These are phyloP conservation scores for Cyphomyrus plagiostoma DNA, from an alignment of 2,113 vertebrate species.

Conservation along the genomic window DNA sequence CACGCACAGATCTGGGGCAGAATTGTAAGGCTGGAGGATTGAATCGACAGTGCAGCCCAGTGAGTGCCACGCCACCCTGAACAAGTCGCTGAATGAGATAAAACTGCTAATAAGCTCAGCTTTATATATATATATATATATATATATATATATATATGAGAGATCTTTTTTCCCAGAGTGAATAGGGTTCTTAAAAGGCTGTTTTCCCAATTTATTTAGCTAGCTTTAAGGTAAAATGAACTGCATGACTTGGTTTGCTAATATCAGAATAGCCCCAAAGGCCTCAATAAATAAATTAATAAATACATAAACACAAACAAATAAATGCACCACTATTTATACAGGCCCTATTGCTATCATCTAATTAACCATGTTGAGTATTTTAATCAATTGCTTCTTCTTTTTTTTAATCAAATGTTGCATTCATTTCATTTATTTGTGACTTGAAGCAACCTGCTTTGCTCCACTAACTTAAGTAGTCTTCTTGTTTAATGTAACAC, in stretches of 20 bases:
- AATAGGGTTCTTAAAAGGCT: neutral
- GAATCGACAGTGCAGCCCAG: neutral
- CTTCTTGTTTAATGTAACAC: neutral
- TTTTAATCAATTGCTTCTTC: neutral
- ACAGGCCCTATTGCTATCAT: neutral
- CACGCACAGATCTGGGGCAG: neutral
- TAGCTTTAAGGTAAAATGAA: slow-evolving; percentile 1
- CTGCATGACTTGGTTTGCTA: slow-evolving; percentile 4
- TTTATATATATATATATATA: neutral
- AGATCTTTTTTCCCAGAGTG: neutral
- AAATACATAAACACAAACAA: neutral
- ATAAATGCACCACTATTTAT: neutral
- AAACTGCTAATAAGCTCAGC: neutral
- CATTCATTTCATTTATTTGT: neutral
- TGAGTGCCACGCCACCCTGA: neutral
- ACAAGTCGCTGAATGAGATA: neutral
- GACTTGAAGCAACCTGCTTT: neutral
- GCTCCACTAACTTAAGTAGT: neutral
- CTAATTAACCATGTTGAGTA: neutral
- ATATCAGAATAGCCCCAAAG: neutral
- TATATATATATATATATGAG: neutral
- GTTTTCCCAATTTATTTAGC: neutral
- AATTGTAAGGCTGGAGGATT: neutral
- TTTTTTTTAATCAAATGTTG: neutral
- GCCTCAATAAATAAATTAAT: neutral